Evolutionary conservation across 2,113 vertebrate genomes (phyloP).

Genomic region (Neolamprologus tretocephalus): DNA sequence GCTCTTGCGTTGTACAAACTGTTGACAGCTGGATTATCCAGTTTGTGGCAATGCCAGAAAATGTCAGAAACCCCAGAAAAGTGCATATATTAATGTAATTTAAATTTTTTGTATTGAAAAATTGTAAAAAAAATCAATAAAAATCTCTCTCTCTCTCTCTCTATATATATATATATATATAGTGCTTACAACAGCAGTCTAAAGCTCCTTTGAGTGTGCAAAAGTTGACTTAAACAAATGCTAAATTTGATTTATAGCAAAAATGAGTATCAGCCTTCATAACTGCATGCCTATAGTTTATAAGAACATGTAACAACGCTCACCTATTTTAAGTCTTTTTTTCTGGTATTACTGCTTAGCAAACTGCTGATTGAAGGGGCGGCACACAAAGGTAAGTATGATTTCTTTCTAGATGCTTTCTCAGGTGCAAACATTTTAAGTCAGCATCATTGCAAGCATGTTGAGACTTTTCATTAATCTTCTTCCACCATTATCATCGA

Average conservation of each 20-base stretch:
- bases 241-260: background rate
- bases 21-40: slow-evolving; percentile 72
- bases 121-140: background rate
- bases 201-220: background rate
- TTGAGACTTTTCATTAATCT: background rate
- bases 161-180: background rate
- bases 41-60: slow-evolving; percentile 42
- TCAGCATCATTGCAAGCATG: background rate
- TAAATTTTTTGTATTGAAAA: background rate
- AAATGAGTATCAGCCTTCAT: background rate
- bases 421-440: background rate
- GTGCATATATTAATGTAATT: slow-evolving; percentile 28
- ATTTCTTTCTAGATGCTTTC: background rate
- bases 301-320: background rate
- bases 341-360: background rate
- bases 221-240: background rate
- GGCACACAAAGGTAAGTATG: background rate
- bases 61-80: slow-evolving; percentile 46
- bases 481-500: background rate
- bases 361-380: background rate
- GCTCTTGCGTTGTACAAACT: slow-evolving; percentile 71
- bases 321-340: background rate
- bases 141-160: background rate
- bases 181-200: background rate
- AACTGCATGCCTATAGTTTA: background rate